These are phyloP conservation scores for Crambe crambe DNA, from an alignment of 37 sponge, comb jelly and placozoan genomes.

Conservation along the genomic window DNA sequence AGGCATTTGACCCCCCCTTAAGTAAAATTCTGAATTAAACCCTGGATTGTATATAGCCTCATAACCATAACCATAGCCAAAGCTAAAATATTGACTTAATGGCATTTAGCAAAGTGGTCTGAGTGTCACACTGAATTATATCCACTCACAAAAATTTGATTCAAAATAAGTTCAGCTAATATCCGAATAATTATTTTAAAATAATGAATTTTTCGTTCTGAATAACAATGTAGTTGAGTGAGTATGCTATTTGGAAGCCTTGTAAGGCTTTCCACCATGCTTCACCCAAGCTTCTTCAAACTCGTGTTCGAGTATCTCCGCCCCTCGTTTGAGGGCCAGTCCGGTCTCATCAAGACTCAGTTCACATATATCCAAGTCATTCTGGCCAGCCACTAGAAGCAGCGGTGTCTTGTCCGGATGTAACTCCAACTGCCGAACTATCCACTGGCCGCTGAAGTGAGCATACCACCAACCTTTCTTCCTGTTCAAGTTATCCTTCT, in stretches of 20 bases:
- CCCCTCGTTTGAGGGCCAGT: conserved; percentile 86
- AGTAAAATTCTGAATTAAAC: no score
- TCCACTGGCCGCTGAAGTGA: conserved; percentile 97
- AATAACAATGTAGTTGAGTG: no score
- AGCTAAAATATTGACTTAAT: no score
- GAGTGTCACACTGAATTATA: no score
- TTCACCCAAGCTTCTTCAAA: conserved; percentile 90
- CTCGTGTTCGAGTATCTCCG: conserved; percentile 85
- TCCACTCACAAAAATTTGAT: no score
- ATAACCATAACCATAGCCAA: no score
- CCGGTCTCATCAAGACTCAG: conserved; percentile 94
- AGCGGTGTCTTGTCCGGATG: conserved; percentile 84
- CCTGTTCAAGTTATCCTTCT: conserved; percentile 45
- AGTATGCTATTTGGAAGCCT: conserved; percentile 3
- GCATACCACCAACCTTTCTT: conserved; percentile 99
- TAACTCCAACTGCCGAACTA: conserved; percentile 94
- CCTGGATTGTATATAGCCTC: no score
- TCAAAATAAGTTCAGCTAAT: no score
- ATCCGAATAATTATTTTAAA: no score
- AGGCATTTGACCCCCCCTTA: no score
- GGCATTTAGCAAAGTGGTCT: no score
- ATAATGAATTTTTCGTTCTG: no score
- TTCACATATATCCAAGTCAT: conserved; percentile 99
- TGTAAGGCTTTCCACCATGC: conserved; percentile 78
- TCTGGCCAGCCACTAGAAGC: conserved; percentile 85